Evolutionary conservation across 64 coral and sea anemone genomes (phyloP), one percentile per base, ranked within the genome.

Genomic region (Actinia equina): DNA sequence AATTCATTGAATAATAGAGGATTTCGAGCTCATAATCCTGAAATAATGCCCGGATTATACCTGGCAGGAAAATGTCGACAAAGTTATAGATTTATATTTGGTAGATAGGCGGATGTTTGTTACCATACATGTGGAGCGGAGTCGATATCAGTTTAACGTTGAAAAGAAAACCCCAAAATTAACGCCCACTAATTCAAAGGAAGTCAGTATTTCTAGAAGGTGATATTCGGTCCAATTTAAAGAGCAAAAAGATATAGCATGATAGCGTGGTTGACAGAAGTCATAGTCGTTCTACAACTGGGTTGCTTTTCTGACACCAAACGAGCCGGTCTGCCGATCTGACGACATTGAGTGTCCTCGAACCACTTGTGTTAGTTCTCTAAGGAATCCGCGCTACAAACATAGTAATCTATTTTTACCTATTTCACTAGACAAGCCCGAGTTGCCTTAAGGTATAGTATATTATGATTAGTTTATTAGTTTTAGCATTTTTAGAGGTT

Each of bases 161-260:
- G 25, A 37, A 74, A 74, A 26, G 12, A 74, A 74, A 74, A 30
- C 13, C 13, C 23, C 69, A 74, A 14, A 30, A 74, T 10, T 41
- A 41, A 74, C 69, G 69, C 69, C 69, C 69, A 74, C 69, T 37
- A 74, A 74, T 74, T 74, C 23, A 74, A 12, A 12, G 69, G 69
- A 23, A 74, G 20, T 17, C 7, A 5, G 1, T 23, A 23, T 67
- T 67, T n/a, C 10, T 7, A 26, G 41, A 41, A 12, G 9, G 37
- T 1, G n/a, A 74, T 74, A 74, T 74, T 74, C 12, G 26, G n/a
- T 3, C 8, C 7, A 10, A 74, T 14, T 15, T 74, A 26, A 3
- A 41, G 23, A 13, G 8, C 9, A 30, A 7, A 5, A 74, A 74
- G 69, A 74, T 74, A 74, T 11, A 74, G 69, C 6, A 41, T 9